phyloP scores from a whole-genome alignment of 2,797 vertebrate species.

The Macropus fuliginosus region DNA sequence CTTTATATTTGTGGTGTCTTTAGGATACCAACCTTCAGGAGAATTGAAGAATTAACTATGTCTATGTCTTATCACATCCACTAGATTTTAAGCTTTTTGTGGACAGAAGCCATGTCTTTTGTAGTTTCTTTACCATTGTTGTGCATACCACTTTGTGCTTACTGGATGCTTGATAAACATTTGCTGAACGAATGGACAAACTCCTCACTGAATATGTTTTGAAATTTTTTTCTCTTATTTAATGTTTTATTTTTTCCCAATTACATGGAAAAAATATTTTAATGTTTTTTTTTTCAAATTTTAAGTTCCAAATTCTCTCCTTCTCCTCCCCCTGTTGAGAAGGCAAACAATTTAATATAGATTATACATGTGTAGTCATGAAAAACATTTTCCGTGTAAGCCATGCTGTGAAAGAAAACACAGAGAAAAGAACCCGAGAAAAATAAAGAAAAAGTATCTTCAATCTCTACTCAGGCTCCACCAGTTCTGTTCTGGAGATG shows the following conservation, averaged over 20 bases:
- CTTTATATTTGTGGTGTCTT: background rate
- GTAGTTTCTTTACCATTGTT: background rate
- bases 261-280: background rate
- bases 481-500: background rate
- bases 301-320: background rate
- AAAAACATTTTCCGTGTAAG: background rate
- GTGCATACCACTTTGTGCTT: background rate
- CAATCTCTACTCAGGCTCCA: background rate
- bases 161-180: background rate
- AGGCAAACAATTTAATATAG: background rate
- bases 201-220: background rate
- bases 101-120: background rate
- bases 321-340: background rate
- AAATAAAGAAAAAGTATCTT: background rate
- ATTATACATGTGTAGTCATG: background rate
- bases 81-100: background rate
- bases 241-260: background rate
- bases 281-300: background rate
- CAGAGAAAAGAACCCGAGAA: background rate
- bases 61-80: background rate
- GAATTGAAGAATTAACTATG: background rate
- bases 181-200: background rate
- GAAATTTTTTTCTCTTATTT: background rate
- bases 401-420: background rate
- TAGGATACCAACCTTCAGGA: background rate